Evolutionary conservation across 2,797 vertebrate species (phyloP).

Genomic region (Podargus strigoides): DNA sequence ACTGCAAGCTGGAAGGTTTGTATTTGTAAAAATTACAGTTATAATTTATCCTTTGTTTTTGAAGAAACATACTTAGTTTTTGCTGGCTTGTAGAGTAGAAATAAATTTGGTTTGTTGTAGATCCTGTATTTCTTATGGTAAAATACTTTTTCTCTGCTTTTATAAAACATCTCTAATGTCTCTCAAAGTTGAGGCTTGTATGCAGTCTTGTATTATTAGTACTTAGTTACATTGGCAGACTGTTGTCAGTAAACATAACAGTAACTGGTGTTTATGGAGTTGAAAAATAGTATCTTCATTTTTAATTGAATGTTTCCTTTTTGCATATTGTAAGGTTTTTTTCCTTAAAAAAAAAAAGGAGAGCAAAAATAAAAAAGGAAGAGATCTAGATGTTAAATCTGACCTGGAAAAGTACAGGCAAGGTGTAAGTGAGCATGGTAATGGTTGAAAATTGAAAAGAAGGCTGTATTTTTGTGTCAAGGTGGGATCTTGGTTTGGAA

Average conservation of each 20-base stretch:
- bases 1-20: conserved; percentile 98
- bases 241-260: background rate
- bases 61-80: background rate
- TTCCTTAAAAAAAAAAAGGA: background rate
- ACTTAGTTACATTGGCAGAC: background rate
- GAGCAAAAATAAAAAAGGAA: background rate
- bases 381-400: background rate
- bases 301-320: background rate
- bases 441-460: background rate
- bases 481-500: background rate
- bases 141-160: background rate
- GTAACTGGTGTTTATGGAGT: background rate
- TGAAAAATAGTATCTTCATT: background rate
- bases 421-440: background rate
- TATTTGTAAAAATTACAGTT: background rate
- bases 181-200: background rate
- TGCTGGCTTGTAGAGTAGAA: background rate
- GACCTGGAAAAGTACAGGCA: background rate
- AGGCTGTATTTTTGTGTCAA: background rate
- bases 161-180: background rate
- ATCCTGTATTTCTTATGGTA: background rate
- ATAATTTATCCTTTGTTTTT: background rate
- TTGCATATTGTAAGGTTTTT: background rate
- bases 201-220: background rate
- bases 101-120: background rate